Conservation (phyloP, 2,888 invertebrate species). For the Cheilosia urbana region DNA sequence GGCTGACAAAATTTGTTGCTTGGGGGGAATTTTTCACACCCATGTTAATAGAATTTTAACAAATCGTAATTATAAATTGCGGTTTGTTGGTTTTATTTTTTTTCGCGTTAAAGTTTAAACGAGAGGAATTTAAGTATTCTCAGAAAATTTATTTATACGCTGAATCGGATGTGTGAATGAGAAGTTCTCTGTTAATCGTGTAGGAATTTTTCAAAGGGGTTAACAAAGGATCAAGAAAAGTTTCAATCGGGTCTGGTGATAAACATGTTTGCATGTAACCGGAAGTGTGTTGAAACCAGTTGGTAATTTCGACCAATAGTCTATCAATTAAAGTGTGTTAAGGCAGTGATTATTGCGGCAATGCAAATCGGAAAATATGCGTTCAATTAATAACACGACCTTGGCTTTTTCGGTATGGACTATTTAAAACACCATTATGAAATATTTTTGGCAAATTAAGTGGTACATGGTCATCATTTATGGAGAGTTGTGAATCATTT, state of each 20-base stretch:
- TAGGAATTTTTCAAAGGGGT: no score
- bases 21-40: conserved; percentile 16
- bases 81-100: conserved; percentile 8
- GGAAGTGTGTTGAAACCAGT: no score
- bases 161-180: no score
- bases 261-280: no score
- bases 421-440: not conserved
- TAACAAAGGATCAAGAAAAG: no score
- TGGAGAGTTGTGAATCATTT: not conserved
- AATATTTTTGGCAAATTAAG: not conserved
- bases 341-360: not conserved
- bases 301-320: not conserved
- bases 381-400: not conserved
- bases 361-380: not conserved
- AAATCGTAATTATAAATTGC: conserved; percentile 11
- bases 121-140: not conserved
- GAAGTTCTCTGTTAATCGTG: no score
- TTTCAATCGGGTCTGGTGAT: no score
- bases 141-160: not conserved
- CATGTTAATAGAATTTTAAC: conserved; percentile 21
- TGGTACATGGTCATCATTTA: not conserved
- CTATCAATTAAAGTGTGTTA: not conserved
- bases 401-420: not conserved
- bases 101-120: not conserved
- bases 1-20: not conserved